Evolutionary conservation across 2,888 invertebrate genomes (phyloP), one percentile per base, ranked within the genome.

Genomic region (Melanostoma mellinum): DNA sequence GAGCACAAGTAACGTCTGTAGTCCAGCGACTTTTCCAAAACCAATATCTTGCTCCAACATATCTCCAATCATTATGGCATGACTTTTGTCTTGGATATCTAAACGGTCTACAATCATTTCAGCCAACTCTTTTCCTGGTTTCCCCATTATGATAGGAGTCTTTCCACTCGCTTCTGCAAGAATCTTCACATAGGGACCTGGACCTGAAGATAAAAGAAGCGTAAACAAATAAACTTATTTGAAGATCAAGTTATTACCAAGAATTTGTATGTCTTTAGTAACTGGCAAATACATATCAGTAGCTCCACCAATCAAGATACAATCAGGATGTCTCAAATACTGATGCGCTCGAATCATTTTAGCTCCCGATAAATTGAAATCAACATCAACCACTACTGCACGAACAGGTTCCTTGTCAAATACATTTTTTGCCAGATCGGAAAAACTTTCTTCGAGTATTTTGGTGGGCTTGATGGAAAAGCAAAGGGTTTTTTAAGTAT

Each of bases 21-120:
- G 93, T 0, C 95, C 96, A 81, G 93, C 93, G 6, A 92, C 91
- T 65, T 93, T 93, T 0, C 96, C 97, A 85, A 97, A 93, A 0
- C 93, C 92, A 52, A 97, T 93, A 90, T 97, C 97, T 88, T 97
- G 96, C 78, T 95, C 94, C 48, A 95, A 92, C 95, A 95, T 94
- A 89, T 97, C 97, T 40, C 97, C 97, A 88, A 97, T 94, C 93
- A 97, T 96, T 5, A 97, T 90, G 0, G 95, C 94, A 79, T 95
- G 92, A 36, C 92, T 92, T 0, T 95, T 93, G 75, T 95, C 92
- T 0, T 89, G 89, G 30, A 96, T 86, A 1, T 88, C 78, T 53
- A 87, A 91, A n/a, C 85, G 86, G 52, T 87, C 77, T 2, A 86
- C 61, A 3, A 91, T 42, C 76, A 89, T 75, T 0, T 91, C 86